Conservation (phyloP, 2,113 vertebrate species). For the Prietella phreatophila region DNA sequence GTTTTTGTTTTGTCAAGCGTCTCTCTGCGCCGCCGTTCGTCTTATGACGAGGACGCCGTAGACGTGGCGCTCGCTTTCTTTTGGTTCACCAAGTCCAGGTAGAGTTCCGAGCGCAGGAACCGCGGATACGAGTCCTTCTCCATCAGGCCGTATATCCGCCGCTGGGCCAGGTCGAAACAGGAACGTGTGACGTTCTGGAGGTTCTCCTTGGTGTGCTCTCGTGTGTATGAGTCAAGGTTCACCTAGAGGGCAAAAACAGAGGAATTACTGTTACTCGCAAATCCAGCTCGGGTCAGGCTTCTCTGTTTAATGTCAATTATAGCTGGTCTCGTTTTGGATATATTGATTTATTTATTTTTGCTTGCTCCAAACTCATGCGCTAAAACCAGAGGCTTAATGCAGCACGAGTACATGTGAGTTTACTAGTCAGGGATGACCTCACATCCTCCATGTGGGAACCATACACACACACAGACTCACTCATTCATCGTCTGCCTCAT, state of each 20-base stretch:
- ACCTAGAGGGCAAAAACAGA: conserved; percentile 73
- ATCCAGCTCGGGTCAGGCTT: not conserved
- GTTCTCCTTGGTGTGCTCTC: conserved; percentile 96
- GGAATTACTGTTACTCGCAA: not conserved
- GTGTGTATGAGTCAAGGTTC: conserved; percentile 92
- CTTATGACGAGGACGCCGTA: conserved; percentile 79
- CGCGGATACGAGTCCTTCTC: conserved; percentile 98
- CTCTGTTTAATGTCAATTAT: not conserved
- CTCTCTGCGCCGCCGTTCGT: conserved; percentile 1
- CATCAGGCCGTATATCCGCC: conserved; percentile 96
- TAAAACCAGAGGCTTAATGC: not conserved
- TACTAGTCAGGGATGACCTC: conserved; percentile 50
- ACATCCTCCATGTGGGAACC: conserved; percentile 45
- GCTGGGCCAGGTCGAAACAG: conserved; percentile 93
- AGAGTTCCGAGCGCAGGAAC: conserved; percentile 96
- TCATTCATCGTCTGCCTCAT: not conserved
- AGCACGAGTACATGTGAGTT: not conserved
- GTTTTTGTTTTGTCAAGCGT: conserved; percentile 17
- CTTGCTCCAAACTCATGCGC: not conserved
- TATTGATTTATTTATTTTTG: not conserved
- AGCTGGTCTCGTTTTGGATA: not conserved
- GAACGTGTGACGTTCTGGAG: conserved; percentile 86
- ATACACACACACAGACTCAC: conserved; percentile 2
- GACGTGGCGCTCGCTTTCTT: conserved; percentile 85
- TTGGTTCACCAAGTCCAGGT: conserved; percentile 93